These are phyloP conservation scores for Campylomormyrus numenius DNA, from an alignment of 2,113 vertebrate genomes.

Conservation along the genomic window DNA sequence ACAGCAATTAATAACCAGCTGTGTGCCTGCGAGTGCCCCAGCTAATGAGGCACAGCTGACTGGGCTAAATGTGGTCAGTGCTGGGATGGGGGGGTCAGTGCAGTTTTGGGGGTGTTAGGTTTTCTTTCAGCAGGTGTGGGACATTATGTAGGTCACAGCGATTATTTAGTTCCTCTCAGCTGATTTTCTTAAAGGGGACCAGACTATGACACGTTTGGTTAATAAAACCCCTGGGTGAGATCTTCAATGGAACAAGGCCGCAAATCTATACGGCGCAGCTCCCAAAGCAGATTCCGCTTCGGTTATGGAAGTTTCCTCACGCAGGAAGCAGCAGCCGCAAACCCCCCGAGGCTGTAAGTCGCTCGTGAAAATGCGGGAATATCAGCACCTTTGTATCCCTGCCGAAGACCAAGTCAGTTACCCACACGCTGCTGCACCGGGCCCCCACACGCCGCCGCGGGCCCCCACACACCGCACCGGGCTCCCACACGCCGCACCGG, in stretches of 20 bases:
- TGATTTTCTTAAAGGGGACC: background rate
- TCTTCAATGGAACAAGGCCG: background rate
- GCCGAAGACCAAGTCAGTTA: background rate
- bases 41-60: background rate
- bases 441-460: too few species aligned
- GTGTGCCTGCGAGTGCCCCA: background rate
- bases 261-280: background rate
- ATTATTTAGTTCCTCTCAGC: background rate
- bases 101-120: background rate
- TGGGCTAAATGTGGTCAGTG: slow-evolving; percentile 1
- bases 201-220: background rate
- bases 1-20: background rate
- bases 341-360: background rate
- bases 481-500: too few species aligned
- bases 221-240: background rate
- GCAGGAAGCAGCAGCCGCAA: background rate
- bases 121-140: background rate
- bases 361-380: background rate
- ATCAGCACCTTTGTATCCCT: background rate
- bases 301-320: background rate
- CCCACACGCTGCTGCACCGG: too few species aligned
- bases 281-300: background rate
- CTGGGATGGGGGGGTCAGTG: background rate
- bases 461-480: too few species aligned
- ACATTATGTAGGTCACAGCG: background rate